phyloP scores from a whole-genome alignment of 2,113 vertebrate genomes.

The Suricata suricatta region DNA sequence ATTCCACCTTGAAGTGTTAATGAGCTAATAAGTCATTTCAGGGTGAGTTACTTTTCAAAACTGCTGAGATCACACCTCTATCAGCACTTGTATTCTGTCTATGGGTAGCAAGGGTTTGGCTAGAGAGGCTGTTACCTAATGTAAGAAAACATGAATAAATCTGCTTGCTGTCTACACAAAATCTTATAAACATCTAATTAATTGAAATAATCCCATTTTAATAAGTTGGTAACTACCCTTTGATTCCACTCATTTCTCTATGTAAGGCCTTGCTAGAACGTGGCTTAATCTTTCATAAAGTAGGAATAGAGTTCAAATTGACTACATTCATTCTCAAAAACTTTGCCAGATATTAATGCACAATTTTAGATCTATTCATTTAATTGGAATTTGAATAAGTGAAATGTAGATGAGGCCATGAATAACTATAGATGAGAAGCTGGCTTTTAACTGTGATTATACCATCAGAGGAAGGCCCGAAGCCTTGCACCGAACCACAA shows the following conservation, averaged over 20 bases:
- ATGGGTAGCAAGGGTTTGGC: neutral
- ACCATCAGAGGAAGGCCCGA: neutral
- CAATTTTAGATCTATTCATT: slow-evolving; percentile 6
- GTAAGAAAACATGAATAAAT: slow-evolving; percentile 36
- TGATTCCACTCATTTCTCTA: neutral
- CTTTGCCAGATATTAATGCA: neutral
- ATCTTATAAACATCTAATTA: slow-evolving; percentile 18
- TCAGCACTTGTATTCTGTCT: neutral
- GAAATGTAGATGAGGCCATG: neutral
- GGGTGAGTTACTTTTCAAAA: slow-evolving; percentile 59
- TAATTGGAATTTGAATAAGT: neutral
- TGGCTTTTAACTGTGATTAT: neutral
- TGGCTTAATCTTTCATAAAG: neutral
- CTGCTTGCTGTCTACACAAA: neutral
- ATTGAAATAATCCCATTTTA: slow-evolving; percentile 16
- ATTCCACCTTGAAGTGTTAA: slow-evolving; percentile 69
- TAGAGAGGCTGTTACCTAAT: neutral
- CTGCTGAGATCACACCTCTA: slow-evolving; percentile 48
- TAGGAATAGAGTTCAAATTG: neutral
- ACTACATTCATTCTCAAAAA: neutral
- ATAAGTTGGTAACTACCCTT: neutral
- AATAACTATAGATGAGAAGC: neutral
- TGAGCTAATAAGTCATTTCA: slow-evolving; percentile 63
- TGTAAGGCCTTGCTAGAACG: neutral
- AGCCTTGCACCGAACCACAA: neutral